Base-by-base conservation (phyloP, 1,140 invertebrate species). In the Anastrepha ludens region DNA sequence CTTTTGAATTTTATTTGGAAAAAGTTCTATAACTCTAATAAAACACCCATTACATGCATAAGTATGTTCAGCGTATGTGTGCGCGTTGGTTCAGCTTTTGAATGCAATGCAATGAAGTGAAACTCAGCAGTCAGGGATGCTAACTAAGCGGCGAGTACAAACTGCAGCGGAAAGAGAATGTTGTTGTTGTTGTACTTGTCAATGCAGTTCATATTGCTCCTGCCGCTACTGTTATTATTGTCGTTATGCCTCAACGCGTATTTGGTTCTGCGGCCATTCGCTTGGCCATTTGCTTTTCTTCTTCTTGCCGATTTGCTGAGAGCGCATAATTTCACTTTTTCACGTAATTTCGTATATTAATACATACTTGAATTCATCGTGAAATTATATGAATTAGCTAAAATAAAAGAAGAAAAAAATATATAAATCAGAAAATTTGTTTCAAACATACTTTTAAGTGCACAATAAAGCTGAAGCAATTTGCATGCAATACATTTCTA, bases 261-360 rank as follows among this genome's bases (percentile, higher is more conserved):
- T 41, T 47, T 44, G 41, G 41, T 67, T 67, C 65, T 67, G 65
- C 29, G 65, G 65, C 65, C 65, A 5, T 41, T 39, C 29, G 17
- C 74, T 55, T 81, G 47, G n/a, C n/a, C 74, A 20, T 67, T 11
- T 5, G 44, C 47, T 13, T 70, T 11, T 15, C 55, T 81, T 8
- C 9, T 47, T 9, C 6, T 81, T 81, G 39, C 39, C 4, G 17
- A 41, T 70, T 78, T 2, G 17, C 47, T 50, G 70, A 62, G 60
- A 44, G 39, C 85, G 15, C 55, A 55, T 87, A 87, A 65, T 87
- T 87, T 87, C 86, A 87, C 86, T 87, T 87, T 87, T 87, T 87
- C 86, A 87, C 86, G 62, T 87, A 87, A 67, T 87, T 50, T 67
- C 20, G 55, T 44, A n/a, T n/a, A 20, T 65, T 8, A 41, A 29